These are phyloP conservation scores for Actinopyga echinites DNA, from an alignment of 53 echinoderm and acorn worm genomes.

Conservation along the genomic window DNA sequence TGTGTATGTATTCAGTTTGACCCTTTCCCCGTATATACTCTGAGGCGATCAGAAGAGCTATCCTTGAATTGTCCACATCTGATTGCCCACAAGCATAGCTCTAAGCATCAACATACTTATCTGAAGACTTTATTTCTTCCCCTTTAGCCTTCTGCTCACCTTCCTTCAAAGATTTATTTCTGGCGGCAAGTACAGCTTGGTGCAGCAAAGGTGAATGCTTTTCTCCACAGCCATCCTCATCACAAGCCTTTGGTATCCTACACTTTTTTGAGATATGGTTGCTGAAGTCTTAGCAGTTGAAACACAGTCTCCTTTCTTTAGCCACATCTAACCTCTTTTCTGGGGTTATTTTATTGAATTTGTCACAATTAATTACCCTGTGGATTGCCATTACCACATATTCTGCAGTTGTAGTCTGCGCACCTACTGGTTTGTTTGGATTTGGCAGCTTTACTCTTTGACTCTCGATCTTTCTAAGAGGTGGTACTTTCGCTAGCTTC, in stretches of 20 bases:
- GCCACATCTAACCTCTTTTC: conserved; percentile 43
- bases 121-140: not conserved
- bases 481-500: no score
- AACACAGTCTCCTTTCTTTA: conserved; percentile 44
- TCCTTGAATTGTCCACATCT: not conserved
- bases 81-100: conserved; percentile 37
- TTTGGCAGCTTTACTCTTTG: no score
- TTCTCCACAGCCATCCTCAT: conserved; percentile 11
- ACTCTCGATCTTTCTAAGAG: no score
- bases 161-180: no score
- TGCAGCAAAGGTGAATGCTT: conserved; percentile 28
- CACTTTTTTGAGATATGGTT: conserved; percentile 25
- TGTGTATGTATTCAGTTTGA: conserved; percentile 21
- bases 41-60: conserved; percentile 31
- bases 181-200: conserved; percentile 5
- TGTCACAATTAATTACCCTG: no score
- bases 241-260: conserved; percentile 14
- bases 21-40: conserved; percentile 47
- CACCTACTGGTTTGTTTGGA: no score
- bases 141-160: no score
- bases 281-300: conserved; percentile 43
- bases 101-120: conserved; percentile 16
- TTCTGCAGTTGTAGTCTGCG: no score
- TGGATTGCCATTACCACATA: no score
- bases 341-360: no score